These are phyloP conservation scores for Grapholita molesta DNA, from an alignment of 1,140 invertebrate genomes.

Conservation along the genomic window DNA sequence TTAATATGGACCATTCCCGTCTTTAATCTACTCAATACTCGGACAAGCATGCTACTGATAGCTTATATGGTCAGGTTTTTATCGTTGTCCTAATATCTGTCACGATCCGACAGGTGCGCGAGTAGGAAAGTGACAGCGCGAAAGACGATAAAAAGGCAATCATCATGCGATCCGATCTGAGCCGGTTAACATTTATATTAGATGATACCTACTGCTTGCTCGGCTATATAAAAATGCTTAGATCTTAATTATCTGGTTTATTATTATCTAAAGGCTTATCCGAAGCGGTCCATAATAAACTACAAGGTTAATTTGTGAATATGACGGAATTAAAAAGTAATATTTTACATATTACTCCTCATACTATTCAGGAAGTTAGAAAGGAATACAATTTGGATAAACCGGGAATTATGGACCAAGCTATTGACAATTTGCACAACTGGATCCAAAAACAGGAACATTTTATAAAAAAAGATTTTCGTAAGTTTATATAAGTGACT, in stretches of 20 bases:
- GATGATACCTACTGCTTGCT: too few species aligned
- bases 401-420: constrained; percentile 25
- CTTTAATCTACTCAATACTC: too few species aligned
- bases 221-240: too few species aligned
- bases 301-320: constrained; percentile 16
- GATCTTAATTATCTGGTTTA: constrained; percentile 10
- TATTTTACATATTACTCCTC: not conserved
- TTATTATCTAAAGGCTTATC: constrained; percentile 20
- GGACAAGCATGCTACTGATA: too few species aligned
- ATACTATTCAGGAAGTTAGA: not conserved
- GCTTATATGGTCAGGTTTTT: too few species aligned
- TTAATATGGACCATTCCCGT: too few species aligned
- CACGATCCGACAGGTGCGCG: too few species aligned
- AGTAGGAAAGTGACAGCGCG: too few species aligned
- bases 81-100: too few species aligned
- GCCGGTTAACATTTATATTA: too few species aligned
- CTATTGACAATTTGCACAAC: constrained; percentile 28
- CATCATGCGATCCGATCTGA: too few species aligned
- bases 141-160: too few species aligned
- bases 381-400: constrained; percentile 29
- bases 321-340: not conserved
- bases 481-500: constrained; percentile 27
- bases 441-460: constrained; percentile 37
- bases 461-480: constrained; percentile 38
- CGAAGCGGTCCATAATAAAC: constrained; percentile 30